Base-by-base conservation (phyloP, 2,113 vertebrate genomes). In the Steatornis caripensis region DNA sequence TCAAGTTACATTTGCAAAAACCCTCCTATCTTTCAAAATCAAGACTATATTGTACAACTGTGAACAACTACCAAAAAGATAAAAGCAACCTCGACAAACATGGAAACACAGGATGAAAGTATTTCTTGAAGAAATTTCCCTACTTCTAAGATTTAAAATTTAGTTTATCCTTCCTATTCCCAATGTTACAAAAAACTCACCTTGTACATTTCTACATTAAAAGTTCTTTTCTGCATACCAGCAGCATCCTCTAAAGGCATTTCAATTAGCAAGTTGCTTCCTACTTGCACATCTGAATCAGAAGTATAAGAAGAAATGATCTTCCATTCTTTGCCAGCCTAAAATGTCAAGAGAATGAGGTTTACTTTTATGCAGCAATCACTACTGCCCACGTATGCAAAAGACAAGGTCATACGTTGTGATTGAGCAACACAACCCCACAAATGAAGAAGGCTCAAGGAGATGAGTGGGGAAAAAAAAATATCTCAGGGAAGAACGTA, bases 291-390 rank as follows among this genome's bases (percentile, higher is more conserved):
- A 84, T 95, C 78, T 0, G 10, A 65, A 26, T 82, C 77, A 16
- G 97, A 89, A 41, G 17, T 96, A 19, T 98, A 99, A 39, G 98
- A 98, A 71, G 98, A 98, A 95, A 98, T 98, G 55, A 99, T 97
- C 96, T 98, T 98, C 98, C 98, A 99, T 69, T 99, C 98, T 89
- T 98, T 99, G 84, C 97, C 96, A 90, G 98, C 98, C 98, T 98
- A 84, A 93, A 91, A 86, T 6, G 45, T 16, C 37, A 89, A 57
- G 24, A 78, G 29, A 87, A 65, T 34, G 21, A 89, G 15, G 22
- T 93, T 94, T 70, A 95, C 6, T 51, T 66, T 3, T n/a, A 53
- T 24, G 36, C 45, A 87, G 20, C 27, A 41, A 74, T 9, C 29
- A 36, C 36, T 30, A 9, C 15, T 49, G 37, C 27, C 34, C 69